These are phyloP conservation scores for Percopsis transmontana DNA, from an alignment of 2,113 vertebrate species.

Conservation along the genomic window DNA sequence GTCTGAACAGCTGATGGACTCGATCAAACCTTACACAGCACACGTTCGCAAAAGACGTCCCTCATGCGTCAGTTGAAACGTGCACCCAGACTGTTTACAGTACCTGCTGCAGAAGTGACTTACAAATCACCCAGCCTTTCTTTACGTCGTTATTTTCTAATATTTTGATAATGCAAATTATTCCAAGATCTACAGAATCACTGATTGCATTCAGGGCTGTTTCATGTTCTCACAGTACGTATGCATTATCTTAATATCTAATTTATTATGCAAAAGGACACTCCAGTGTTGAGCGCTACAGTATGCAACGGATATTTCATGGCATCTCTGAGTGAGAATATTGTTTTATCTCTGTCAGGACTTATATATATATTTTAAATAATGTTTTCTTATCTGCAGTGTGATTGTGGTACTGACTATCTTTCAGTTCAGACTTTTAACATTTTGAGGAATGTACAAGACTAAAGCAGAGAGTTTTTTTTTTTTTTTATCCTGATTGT, in stretches of 20 bases:
- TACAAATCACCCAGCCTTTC: background rate
- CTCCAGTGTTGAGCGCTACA: constrained; percentile 31
- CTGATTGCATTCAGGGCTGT: constrained; percentile 35
- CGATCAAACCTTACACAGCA: constrained; percentile 22
- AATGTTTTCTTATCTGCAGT: constrained; percentile 41
- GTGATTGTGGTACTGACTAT: constrained; percentile 31
- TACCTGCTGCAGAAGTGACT: no score
- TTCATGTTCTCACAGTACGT: constrained; percentile 25
- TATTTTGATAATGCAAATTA: constrained; percentile 21
- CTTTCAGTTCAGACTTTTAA: constrained; percentile 24
- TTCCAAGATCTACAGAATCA: constrained; percentile 8
- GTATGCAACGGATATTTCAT: constrained; percentile 24
- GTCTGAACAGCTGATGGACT: constrained; percentile 28
- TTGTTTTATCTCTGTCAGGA: background rate
- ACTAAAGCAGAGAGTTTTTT: constrained; percentile 37
- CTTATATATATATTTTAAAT: constrained; percentile 20
- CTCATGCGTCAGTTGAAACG: constrained; percentile 17
- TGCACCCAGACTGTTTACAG: constrained; percentile 16
- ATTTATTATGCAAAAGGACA: constrained; percentile 62
- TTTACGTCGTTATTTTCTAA: background rate
- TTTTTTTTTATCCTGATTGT: constrained; percentile 39
- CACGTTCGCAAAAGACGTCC: constrained; percentile 25
- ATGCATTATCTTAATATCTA: constrained; percentile 50
- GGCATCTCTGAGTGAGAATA: constrained; percentile 32
- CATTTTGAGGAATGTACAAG: constrained; percentile 58